These are phyloP conservation scores for Nebria brevicollis DNA, from an alignment of 2,888 invertebrate genomes.

Conservation along the genomic window DNA sequence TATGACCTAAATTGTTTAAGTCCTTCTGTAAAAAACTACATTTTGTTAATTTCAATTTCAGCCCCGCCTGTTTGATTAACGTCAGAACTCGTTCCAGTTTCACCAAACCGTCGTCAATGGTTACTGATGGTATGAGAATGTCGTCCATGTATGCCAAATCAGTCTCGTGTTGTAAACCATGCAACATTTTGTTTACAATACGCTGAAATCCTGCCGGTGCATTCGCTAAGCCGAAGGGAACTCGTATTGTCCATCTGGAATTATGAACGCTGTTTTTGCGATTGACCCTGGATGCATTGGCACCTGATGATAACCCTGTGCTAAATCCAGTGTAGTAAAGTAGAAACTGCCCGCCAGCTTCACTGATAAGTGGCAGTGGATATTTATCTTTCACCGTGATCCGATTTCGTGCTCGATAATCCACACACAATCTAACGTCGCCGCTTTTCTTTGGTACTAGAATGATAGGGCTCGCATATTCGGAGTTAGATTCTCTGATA, in stretches of 20 bases:
- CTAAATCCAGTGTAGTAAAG: conserved; percentile 11
- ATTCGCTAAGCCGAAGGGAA: no score
- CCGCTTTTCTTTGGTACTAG: conserved; percentile 10
- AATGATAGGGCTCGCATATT: conserved; percentile 43
- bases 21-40: conserved; percentile 48
- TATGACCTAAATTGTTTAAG: conserved; percentile 46
- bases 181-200: no score
- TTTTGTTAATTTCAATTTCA: conserved; percentile 48
- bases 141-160: no score
- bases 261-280: no score
- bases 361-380: conserved; percentile 14
- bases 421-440: conserved; percentile 11
- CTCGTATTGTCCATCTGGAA: no score
- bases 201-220: no score
- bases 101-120: no score
- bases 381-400: conserved; percentile 26
- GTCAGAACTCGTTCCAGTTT: neutral
- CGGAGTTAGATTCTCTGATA: conserved; percentile 43
- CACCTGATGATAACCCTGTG: no score
- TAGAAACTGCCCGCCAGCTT: neutral
- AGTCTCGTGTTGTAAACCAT: no score
- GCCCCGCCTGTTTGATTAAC: conserved; percentile 18
- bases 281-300: no score
- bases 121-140: no score
- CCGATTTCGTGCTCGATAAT: conserved; percentile 18